These are phyloP conservation scores for Monochamus alternatus DNA, from an alignment of 2,888 invertebrate genomes.

Conservation along the genomic window DNA sequence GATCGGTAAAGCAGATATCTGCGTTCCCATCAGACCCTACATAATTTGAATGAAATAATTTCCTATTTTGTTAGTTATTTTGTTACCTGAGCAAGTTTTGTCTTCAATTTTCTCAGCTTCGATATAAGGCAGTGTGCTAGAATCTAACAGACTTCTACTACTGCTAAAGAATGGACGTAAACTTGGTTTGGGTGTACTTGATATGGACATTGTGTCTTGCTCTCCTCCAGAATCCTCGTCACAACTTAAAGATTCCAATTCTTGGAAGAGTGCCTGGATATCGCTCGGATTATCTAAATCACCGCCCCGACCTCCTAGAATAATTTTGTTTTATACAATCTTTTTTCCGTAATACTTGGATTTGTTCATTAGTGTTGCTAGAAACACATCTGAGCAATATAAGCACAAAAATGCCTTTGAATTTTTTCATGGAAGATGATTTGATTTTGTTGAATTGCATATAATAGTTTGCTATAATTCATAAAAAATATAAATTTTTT, in stretches of 20 bases:
- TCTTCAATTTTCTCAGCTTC: constrained; percentile 62
- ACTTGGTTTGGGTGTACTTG: constrained; percentile 97
- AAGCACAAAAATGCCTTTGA: too few species aligned
- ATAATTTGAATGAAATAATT: background rate
- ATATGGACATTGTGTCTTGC: constrained; percentile 96
- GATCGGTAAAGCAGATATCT: constrained; percentile 76
- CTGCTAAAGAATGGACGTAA: constrained; percentile 96
- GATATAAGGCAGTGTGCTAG: constrained; percentile 60
- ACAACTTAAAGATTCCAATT: constrained; percentile 93
- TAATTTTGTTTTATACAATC: background rate
- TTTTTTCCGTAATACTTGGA: background rate
- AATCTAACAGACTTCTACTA: constrained; percentile 81
- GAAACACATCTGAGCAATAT: too few species aligned
- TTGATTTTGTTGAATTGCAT: too few species aligned
- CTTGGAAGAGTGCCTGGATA: constrained; percentile 95
- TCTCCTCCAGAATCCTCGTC: constrained; percentile 93
- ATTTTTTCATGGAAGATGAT: too few species aligned
- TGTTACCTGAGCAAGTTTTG: constrained; percentile 50
- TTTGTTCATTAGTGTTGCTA: too few species aligned
- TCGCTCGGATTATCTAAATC: constrained; percentile 85
- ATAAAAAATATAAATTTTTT: too few species aligned
- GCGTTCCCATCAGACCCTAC: constrained; percentile 73
- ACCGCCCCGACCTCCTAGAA: constrained; percentile 73
- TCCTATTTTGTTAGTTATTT: background rate
- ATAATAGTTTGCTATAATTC: too few species aligned